Percentiles rank a stretch among this genome's conserved stretches.
Conservation (phyloP, 2,113 vertebrate genomes). For the Tauraco erythrolophus region DNA sequence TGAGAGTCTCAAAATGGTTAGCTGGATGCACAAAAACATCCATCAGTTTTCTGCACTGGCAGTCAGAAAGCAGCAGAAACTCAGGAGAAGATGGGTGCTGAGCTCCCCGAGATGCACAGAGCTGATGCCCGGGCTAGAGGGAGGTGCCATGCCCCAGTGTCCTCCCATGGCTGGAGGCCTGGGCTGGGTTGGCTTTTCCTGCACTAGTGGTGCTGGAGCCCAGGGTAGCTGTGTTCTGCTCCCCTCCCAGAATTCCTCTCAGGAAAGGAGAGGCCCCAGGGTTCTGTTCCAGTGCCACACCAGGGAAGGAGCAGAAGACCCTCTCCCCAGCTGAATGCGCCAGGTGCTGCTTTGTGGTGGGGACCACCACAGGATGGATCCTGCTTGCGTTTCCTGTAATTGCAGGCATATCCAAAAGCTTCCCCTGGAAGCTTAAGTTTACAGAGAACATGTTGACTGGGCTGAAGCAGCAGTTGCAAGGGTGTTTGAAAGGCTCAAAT, state of each 20-base stretch:
- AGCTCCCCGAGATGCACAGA: not conserved
- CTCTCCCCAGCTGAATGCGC: accelerated
- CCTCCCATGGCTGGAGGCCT: accelerated
- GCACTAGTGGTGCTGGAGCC: not conserved
- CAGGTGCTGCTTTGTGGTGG: not conserved
- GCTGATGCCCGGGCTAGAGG: no score
- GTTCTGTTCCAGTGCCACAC: accelerated
- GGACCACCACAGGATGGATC: accelerated
- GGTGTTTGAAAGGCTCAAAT: not conserved
- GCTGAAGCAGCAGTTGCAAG: not conserved
- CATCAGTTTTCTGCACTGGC: not conserved
- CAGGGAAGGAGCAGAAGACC: not conserved
- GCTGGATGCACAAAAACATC: not conserved
- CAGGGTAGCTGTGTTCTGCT: not conserved
- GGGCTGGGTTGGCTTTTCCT: not conserved
- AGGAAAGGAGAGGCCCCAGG: not conserved
- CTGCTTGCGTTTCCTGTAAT: not conserved
- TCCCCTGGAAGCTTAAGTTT: not conserved
- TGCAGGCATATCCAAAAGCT: not conserved
- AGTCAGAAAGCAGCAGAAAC: not conserved
- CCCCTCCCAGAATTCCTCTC: not conserved
- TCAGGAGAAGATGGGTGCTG: not conserved
- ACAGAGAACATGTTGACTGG: not conserved
- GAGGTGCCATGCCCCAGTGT: not conserved
- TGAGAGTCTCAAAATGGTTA: not conserved